Evolutionary conservation across 1,140 invertebrate species (phyloP), one percentile per base, ranked within the genome.

Genomic region (Leguminivora glycinivorella): DNA sequence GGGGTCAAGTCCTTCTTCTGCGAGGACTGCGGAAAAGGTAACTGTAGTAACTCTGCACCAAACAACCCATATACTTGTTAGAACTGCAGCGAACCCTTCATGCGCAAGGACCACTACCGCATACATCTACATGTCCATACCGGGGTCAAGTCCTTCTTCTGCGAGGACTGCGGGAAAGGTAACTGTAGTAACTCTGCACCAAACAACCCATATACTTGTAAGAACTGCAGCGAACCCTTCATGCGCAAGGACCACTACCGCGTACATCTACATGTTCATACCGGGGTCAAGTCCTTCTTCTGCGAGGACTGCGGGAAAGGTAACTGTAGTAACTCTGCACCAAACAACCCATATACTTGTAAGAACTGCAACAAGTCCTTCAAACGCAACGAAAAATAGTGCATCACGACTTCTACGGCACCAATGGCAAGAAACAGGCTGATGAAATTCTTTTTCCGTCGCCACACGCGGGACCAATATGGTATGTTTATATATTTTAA

Each of bases 91-190:
- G 89, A 90, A 73, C 82, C 83, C 14, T 91, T 91, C 82, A 85
- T 84, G 67, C 73, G 89, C 63, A 89, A 89, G 10, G 95, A 96
- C 81, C 96, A 96, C 84, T 96, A 95, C 80, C 96, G 96, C 81
- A 97, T 97, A 78, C 96, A 97, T 75, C 92, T 95, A 76, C 92
- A 95, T 12, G 96, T 96, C 82, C 96, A 97, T 80, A 96, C 95
- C 0, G 95, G 95, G 0, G 93, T 96, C 75, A 97, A 97, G 81
- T 95, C 95, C 0, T 97, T 94, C 82, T 88, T 94, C 58, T 97
- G 96, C 76, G 94, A 96, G 81, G 93, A 96, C 14, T 97, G 87
- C 60, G 81, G 83, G 68, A 90, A 89, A 83, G 88, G 88, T 88
- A 68, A 12, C 47, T 1, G 22, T 38, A 67, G 12, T 29, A 31